phyloP scores from a whole-genome alignment of 2,888 invertebrate genomes.

The Mesoligia furuncula region DNA sequence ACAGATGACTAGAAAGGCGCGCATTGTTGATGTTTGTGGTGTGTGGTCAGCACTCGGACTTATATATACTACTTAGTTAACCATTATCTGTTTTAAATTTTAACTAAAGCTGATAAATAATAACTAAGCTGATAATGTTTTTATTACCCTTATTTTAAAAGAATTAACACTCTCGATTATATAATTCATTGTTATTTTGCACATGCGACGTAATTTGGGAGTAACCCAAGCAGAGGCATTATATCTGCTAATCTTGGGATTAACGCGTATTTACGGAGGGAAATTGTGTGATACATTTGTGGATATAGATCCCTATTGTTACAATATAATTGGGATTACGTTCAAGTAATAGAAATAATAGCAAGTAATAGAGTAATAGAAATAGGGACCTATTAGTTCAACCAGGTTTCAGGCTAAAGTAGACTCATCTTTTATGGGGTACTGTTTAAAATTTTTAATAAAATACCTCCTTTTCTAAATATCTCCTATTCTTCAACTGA shows the following conservation, averaged over 20 bases:
- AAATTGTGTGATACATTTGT: slow-evolving; percentile 29
- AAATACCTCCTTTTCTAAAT: no score
- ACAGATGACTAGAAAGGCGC: slow-evolving; percentile 64
- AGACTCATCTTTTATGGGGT: no score
- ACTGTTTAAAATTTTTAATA: no score
- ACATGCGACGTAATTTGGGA: slow-evolving; percentile 33
- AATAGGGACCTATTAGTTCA: no score
- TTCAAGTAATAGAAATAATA: no score
- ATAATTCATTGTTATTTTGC: slow-evolving; percentile 53
- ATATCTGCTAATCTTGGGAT: slow-evolving; percentile 49
- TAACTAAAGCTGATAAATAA: slow-evolving; percentile 52
- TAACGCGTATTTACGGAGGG: slow-evolving; percentile 30
- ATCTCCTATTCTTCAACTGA: no score
- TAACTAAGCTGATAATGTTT: slow-evolving; percentile 65
- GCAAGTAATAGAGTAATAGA: no score
- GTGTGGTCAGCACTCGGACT: slow-evolving; percentile 5
- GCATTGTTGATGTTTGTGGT: slow-evolving; percentile 67
- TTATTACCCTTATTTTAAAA: slow-evolving; percentile 68
- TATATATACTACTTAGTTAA: slow-evolving; percentile 55
- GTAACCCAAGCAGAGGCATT: slow-evolving; percentile 42
- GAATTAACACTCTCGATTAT: slow-evolving; percentile 66
- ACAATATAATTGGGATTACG: slow-evolving; percentile 8
- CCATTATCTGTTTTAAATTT: slow-evolving; percentile 44
- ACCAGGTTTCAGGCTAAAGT: no score
- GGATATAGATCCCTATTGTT: background rate